Evolutionary conservation across 2,888 invertebrate species (phyloP).

Genomic region (Dryomyza anilis): DNA sequence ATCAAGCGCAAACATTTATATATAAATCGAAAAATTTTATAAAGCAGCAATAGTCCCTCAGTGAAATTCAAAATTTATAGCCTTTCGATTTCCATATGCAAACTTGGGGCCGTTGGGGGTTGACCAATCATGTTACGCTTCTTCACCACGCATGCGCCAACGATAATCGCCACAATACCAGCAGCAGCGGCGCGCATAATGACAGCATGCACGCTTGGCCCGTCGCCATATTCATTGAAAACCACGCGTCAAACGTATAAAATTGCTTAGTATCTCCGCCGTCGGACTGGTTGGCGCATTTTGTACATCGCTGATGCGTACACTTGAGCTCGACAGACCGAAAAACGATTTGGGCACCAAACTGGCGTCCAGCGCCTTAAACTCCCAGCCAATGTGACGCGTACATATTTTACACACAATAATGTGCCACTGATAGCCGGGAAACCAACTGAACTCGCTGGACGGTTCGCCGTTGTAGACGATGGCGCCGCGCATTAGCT

Average conservation of each 20-base stretch:
- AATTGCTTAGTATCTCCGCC: constrained; percentile 45
- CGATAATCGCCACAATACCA: constrained; percentile 23
- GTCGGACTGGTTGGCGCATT: constrained; percentile 40
- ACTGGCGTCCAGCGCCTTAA: constrained; percentile 68
- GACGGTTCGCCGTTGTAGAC: constrained; percentile 66
- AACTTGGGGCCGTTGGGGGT: no score
- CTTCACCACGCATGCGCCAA: no score
- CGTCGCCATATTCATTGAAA: constrained; percentile 49
- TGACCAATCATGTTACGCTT: no score
- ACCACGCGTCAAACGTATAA: constrained; percentile 46
- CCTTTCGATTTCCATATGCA: constrained; percentile 22
- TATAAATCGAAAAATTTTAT: no score
- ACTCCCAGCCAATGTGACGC: constrained; percentile 81
- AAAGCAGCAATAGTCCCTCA: neutral
- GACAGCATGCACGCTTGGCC: constrained; percentile 45
- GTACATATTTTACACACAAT: constrained; percentile 71
- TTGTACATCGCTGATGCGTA: constrained; percentile 55
- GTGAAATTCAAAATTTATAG: neutral
- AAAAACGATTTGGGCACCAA: constrained; percentile 73
- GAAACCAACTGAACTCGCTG: constrained; percentile 83
- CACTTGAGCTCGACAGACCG: constrained; percentile 70
- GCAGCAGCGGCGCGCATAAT: constrained; percentile 35
- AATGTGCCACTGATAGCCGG: constrained; percentile 84
- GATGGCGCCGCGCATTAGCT: constrained; percentile 62
- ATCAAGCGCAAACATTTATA: no score